These are phyloP conservation scores for Osmoderma eremita DNA, from an alignment of 2,888 invertebrate genomes.

Conservation along the genomic window DNA sequence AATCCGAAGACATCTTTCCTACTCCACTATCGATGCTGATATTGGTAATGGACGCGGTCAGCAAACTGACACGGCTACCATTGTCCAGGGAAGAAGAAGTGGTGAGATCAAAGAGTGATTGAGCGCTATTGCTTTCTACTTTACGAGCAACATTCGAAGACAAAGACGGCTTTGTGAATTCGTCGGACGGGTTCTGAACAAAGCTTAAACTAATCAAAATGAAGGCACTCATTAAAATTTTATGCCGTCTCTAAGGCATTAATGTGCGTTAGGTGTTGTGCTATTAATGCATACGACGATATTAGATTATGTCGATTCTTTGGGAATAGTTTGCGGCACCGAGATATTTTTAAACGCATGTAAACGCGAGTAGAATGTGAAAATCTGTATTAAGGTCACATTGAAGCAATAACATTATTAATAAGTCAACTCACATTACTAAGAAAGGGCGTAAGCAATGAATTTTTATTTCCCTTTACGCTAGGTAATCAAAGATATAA, in stretches of 20 bases:
- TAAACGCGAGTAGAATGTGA: slow-evolving; percentile 32
- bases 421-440: background rate
- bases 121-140: slow-evolving; percentile 43
- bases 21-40: slow-evolving; percentile 63
- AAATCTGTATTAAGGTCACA: slow-evolving; percentile 34
- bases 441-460: background rate
- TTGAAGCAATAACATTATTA: slow-evolving; percentile 30
- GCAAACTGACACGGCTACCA: slow-evolving; percentile 43
- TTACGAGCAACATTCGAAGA: slow-evolving; percentile 32
- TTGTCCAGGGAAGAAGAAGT: slow-evolving; percentile 65
- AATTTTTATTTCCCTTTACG: background rate
- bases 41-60: slow-evolving; percentile 49
- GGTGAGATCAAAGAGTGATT: slow-evolving; percentile 64
- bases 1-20: slow-evolving; percentile 66
- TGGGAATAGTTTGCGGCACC: background rate
- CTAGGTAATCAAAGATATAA: background rate
- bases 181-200: slow-evolving; percentile 51
- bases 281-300: slow-evolving; percentile 9
- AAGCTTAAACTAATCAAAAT: slow-evolving; percentile 51
- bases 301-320: slow-evolving; percentile 11
- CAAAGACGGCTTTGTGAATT: slow-evolving; percentile 44
- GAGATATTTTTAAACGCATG: slow-evolving; percentile 36
- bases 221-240: slow-evolving; percentile 12
- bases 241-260: background rate
- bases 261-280: background rate